These are phyloP conservation scores for Drosophila simulans DNA, from an alignment of 1,140 invertebrate species.

Conservation along the genomic window DNA sequence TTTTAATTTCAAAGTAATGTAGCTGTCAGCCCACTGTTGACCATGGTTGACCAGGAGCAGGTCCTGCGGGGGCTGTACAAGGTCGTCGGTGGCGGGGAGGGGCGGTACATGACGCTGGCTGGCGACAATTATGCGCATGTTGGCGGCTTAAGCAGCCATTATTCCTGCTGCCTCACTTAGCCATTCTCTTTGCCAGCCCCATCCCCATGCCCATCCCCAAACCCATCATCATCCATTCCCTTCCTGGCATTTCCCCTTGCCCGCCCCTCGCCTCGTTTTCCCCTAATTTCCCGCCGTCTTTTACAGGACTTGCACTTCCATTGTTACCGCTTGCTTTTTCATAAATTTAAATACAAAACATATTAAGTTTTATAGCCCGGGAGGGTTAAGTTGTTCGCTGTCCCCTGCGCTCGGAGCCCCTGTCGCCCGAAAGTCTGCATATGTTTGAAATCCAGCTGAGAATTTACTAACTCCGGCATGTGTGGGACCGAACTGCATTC, in stretches of 20 bases:
- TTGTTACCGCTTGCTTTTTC: constrained; percentile 65
- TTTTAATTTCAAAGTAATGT: background rate
- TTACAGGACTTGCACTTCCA: constrained; percentile 42
- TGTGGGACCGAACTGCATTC: constrained; percentile 55
- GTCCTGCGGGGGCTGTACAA: background rate
- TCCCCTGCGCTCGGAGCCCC: constrained; percentile 9
- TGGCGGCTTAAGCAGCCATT: constrained; percentile 81
- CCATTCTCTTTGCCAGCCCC: constrained; percentile 10
- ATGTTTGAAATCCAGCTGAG: constrained; percentile 66
- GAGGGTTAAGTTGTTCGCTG: constrained; percentile 65
- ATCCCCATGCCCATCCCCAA: background rate
- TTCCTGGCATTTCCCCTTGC: constrained; percentile 1
- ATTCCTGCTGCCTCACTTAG: constrained; percentile 55
- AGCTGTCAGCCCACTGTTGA: constrained; percentile 13
- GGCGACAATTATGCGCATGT: constrained; percentile 80
- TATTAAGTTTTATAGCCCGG: constrained; percentile 80
- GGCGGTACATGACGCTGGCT: constrained; percentile 42
- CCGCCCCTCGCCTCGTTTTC: constrained; percentile 6
- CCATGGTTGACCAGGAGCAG: constrained; percentile 14
- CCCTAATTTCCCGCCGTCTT: constrained; percentile 23
- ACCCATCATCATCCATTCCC: background rate
- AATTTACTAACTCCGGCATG: constrained; percentile 75
- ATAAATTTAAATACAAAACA: constrained; percentile 83
- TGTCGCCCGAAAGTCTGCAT: constrained; percentile 22
- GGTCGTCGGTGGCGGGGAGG: background rate